A percentile compares a stretch with the other conserved stretches of the same genome.
Evolutionary conservation across 1,140 invertebrate species (phyloP).

Genomic region (Chelonus insularis): DNA sequence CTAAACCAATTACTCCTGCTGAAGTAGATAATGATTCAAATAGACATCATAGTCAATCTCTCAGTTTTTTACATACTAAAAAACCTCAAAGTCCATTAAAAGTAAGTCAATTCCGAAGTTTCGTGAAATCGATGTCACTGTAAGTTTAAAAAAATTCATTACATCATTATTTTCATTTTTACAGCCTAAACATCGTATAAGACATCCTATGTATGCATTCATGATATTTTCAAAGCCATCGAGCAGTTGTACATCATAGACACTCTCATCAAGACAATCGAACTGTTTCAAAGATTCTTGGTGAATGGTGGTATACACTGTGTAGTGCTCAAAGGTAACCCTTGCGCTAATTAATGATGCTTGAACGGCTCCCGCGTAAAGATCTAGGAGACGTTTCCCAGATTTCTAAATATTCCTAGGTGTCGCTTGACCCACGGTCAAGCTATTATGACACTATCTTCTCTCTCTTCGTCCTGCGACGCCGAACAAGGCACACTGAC

Average conservation of each 20-base stretch:
- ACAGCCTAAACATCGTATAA: slow-evolving; percentile 80
- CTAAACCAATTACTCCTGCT: slow-evolving; percentile 61
- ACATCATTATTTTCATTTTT: slow-evolving; percentile 26
- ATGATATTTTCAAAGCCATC: slow-evolving; percentile 99
- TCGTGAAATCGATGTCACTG: neutral
- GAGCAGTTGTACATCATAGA: slow-evolving; percentile 90
- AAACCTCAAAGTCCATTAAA: slow-evolving; percentile 71
- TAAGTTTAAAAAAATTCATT: neutral
- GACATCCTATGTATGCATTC: too few relatives aligned
- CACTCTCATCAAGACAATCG: slow-evolving; percentile 99
- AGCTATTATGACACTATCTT: too few relatives aligned
- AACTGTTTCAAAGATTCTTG: slow-evolving; percentile 98
- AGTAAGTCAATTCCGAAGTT: slow-evolving; percentile 48
- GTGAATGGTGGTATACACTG: too few relatives aligned
- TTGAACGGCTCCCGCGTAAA: too few relatives aligned
- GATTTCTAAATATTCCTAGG: too few relatives aligned
- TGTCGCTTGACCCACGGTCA: too few relatives aligned
- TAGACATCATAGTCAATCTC: slow-evolving; percentile 84
- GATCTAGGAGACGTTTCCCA: too few relatives aligned
- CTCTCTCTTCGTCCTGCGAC: too few relatives aligned
- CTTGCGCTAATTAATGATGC: too few relatives aligned
- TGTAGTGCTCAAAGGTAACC: too few relatives aligned
- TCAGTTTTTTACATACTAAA: slow-evolving; percentile 73
- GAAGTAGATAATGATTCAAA: slow-evolving; percentile 61
- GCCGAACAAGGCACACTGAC: too few relatives aligned